Evolutionary conservation across 2,797 vertebrate genomes (phyloP).

Genomic region (Orientallactaga sibirica): DNA sequence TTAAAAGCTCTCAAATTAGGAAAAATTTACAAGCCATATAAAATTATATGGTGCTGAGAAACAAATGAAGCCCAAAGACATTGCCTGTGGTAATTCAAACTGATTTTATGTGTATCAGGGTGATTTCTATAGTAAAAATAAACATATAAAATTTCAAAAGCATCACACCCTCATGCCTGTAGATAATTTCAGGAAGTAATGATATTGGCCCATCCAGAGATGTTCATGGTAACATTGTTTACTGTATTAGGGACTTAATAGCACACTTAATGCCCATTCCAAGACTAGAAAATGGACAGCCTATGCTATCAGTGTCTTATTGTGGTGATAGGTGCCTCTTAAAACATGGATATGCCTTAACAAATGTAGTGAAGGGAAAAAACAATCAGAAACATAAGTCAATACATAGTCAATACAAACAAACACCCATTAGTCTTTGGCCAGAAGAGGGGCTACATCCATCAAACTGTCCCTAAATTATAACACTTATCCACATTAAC

Average conservation of each 20-base stretch:
- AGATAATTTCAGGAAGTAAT: constrained; percentile 12
- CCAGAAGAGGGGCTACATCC: too few species aligned
- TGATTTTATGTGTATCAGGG: not conserved
- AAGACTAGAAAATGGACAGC: not conserved
- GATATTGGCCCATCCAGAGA: not conserved
- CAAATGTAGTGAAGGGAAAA: not conserved
- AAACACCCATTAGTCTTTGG: too few species aligned
- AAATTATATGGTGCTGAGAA: not conserved
- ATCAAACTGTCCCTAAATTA: too few species aligned
- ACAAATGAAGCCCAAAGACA: not conserved
- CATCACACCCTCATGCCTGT: not conserved
- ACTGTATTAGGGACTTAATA: not conserved
- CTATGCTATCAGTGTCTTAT: not conserved
- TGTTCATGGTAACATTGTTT: not conserved
- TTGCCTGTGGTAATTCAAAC: not conserved
- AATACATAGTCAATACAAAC: not conserved
- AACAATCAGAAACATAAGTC: not conserved
- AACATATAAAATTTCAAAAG: not conserved
- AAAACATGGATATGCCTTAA: not conserved
- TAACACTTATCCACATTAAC: too few species aligned
- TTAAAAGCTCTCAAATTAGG: not conserved
- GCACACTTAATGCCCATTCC: not conserved
- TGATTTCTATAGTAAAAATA: constrained; percentile 30
- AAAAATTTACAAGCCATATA: not conserved
- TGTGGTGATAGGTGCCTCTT: not conserved